Evolutionary conservation across 2,888 invertebrate species (phyloP), one percentile per base, ranked within the genome.

Genomic region (Agonopterix subpropinquella): DNA sequence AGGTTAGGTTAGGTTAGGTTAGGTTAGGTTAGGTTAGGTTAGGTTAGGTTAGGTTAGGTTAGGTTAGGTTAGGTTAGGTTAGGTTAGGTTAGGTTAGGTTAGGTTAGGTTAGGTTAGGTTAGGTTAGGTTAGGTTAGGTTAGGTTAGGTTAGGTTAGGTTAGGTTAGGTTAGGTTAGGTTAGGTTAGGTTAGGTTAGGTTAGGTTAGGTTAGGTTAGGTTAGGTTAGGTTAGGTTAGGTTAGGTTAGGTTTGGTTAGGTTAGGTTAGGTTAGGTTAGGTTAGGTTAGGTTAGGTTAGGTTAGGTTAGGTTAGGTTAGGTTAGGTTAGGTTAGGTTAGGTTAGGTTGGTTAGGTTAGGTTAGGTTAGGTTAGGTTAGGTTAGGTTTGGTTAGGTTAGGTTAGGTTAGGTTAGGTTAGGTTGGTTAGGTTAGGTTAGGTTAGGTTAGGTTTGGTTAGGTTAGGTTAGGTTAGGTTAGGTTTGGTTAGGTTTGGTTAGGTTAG

Each of bases 91-190:
- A 58, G 58, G 56, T 62, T 54, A 56, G 54, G 56, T 56, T 55
- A 57, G 56, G 56, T 58, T 57, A 58, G 60, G 59, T 60, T 60
- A 63, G 61, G 60, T 60, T 59, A 59, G 62, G 59, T 62, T 59
- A 60, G 62, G 59, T 61, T 56, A 55, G 51, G 51, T 53, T 53
- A 53, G 53, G 50, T 53, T 52, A 56, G 56, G 53, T 56, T 55
- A 55, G 58, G 53, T 56, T 53, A 51, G 53, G 52, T 55, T 55
- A 54, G 57, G 55, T 57, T 55, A 53, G 53, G 50, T 53, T 50
- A 50, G 54, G 53, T 53, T 51, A 53, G 56, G 50, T 53, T 51
- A 52, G 56, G 50, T 53, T 50, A 51, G 53, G 52, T 53, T 51
- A 53, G 56, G 54, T 54, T 54, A 54, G 58, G 54, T 56, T 53